Evolutionary conservation across 2,888 invertebrate species (phyloP), one percentile per base, ranked within the genome.

Genomic region (Nomada ruficornis): DNA sequence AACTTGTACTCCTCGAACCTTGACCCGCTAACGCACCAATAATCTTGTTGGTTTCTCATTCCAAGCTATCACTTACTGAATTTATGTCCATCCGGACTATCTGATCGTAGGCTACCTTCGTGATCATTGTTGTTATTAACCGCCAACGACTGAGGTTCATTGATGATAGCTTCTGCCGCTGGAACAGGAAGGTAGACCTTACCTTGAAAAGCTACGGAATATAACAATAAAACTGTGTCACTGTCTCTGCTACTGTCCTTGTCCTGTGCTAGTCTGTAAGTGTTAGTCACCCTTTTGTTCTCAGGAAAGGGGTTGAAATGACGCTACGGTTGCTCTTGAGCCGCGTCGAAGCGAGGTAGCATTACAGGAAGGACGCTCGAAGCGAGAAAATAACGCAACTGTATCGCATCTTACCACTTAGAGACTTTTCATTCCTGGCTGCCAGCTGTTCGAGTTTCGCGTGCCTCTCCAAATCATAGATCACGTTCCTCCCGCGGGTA

Each of bases 161-260:
- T 86, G 74, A 84, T 88, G 64, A 84, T 87, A n/a, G 86, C 84
- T 57, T 93, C 93, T 76, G 92, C 83, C 75, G 91, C 93, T 93
- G 91, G 91, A 93, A 93, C 91, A 93, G 91, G 91, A 91, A 92
- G 89, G 92, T 92, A 92, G 90, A 88, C 87, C 90, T 86, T 91
- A 91, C 90, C 91, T 89, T 91, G 89, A 89, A 89, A 87, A 85
- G 86, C 91, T 92, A 88, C 86, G 91, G 84, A 89, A 91, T 86
- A 86, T 82, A 90, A 91, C 64, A 83, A 89, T 85, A 89, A 88
- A 82, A 86, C 80, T 69, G 82, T 83, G 85, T 90, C 85, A 90
- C 89, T 90, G 84, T 76, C 76, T 84, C 69, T 85, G 80, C 77
- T 81, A 78, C 76, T 78, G 88, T 90, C 85, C 64, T 64, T 68